Evolutionary conservation across 2,113 vertebrate species (phyloP).

Genomic region (Misgurnus mizolepis): DNA sequence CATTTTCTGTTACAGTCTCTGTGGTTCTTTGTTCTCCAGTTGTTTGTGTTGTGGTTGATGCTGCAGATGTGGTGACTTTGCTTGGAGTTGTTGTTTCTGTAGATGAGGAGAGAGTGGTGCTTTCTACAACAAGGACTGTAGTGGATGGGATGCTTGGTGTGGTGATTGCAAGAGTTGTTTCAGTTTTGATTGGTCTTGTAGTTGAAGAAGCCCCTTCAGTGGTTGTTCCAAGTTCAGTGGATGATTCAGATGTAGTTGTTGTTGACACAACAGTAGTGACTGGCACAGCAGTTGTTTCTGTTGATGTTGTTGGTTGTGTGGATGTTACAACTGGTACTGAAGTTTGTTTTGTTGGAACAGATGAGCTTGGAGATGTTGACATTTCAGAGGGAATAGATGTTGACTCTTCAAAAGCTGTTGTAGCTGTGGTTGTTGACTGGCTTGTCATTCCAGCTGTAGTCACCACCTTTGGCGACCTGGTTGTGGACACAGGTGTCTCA

Average conservation of each 20-base stretch:
- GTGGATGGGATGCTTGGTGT: background rate
- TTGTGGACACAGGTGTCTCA: background rate
- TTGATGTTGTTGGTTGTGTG: slow-evolving; percentile 48
- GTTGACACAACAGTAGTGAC: background rate
- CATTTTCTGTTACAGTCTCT: background rate
- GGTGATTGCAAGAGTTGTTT: slow-evolving; percentile 7
- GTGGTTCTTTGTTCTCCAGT: background rate
- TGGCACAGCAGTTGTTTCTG: slow-evolving; percentile 30
- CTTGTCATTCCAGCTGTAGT: background rate
- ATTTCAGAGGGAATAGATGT: background rate
- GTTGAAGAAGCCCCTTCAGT: background rate
- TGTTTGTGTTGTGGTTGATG: background rate
- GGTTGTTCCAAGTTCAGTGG: background rate
- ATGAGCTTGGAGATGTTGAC: background rate
- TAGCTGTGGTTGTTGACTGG: background rate
- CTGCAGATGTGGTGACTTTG: background rate
- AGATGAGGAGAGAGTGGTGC: background rate
- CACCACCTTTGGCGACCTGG: background rate
- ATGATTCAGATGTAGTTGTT: background rate
- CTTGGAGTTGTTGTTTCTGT: slow-evolving; percentile 6
- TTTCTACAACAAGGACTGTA: background rate
- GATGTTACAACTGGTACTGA: background rate
- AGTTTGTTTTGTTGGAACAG: background rate
- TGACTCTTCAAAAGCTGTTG: background rate
- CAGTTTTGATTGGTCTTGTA: background rate